phyloP scores from a whole-genome alignment of 2,113 vertebrate genomes.

The Pachycephala philippinensis region DNA sequence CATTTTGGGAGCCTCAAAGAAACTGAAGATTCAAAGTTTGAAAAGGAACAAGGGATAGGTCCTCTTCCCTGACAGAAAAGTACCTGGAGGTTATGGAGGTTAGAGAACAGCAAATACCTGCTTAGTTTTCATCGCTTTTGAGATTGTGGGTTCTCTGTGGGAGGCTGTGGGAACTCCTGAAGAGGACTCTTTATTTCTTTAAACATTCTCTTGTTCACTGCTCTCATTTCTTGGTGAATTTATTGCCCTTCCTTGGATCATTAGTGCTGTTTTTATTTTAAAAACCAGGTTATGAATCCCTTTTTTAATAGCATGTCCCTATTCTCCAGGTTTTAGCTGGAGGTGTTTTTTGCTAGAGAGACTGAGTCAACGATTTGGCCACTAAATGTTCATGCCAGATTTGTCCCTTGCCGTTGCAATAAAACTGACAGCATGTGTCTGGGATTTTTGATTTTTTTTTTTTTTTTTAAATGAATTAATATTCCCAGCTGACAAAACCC shows the following conservation, averaged over 20 bases:
- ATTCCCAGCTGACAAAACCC: not conserved
- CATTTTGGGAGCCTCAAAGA: not conserved
- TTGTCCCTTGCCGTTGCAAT: not conserved
- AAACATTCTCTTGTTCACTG: not conserved
- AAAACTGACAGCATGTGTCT: not conserved
- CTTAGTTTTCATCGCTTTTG: rapidly evolving
- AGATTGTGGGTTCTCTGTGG: not conserved
- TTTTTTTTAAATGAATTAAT: not conserved
- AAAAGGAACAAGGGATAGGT: not conserved
- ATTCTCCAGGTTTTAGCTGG: not conserved
- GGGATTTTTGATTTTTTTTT: not conserved
- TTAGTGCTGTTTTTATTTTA: not conserved
- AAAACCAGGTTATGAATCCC: not conserved
- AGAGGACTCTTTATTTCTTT: not conserved
- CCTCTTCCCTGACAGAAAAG: not conserved
- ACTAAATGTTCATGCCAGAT: not conserved
- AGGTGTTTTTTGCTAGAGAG: not conserved
- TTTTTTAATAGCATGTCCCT: not conserved
- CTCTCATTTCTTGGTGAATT: not conserved
- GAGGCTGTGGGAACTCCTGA: not conserved
- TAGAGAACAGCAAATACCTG: not conserved
- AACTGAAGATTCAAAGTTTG: not conserved
- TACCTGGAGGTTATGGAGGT: not conserved
- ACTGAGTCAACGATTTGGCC: not conserved
- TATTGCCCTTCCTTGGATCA: not conserved